phyloP scores from a whole-genome alignment of 53 echinoderm and acorn worm genomes.

The Henricia sp. region DNA sequence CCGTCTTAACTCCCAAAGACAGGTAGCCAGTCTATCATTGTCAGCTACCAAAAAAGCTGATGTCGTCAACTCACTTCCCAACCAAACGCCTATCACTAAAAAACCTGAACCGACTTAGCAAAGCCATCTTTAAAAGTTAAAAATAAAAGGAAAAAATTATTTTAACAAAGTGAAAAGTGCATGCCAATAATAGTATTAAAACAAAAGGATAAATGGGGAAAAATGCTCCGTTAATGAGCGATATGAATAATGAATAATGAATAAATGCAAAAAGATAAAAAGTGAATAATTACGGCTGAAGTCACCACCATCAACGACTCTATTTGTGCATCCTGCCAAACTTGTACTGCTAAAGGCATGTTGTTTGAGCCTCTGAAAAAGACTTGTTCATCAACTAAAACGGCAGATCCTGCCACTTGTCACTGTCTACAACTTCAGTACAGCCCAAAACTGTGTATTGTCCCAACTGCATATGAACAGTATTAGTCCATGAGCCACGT shows the following conservation, averaged over 20 bases:
- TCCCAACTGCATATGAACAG: neutral
- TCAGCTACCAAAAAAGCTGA: neutral
- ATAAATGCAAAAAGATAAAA: conserved; percentile 48
- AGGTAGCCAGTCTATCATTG: neutral
- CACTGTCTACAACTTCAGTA: too few species aligned
- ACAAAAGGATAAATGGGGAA: conserved; percentile 46
- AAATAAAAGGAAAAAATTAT: neutral
- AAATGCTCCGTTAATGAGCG: conserved; percentile 11
- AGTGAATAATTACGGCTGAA: conserved; percentile 19
- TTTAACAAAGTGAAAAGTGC: conserved; percentile 17
- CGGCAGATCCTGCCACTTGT: neutral
- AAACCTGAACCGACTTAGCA: conserved; percentile 14
- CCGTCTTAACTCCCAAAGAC: neutral
- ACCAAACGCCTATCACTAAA: neutral
- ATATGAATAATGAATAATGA: conserved; percentile 32
- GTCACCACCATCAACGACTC: conserved; percentile 29
- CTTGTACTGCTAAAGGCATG: conserved; percentile 8
- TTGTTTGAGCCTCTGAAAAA: neutral
- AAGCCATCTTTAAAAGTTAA: conserved; percentile 4
- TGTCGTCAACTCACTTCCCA: neutral
- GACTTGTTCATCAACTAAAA: neutral
- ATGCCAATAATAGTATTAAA: conserved; percentile 38
- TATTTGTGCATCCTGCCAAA: conserved; percentile 8
- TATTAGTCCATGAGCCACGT: neutral
- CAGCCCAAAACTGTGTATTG: neutral